Percentiles rank a stretch among this genome's conserved stretches.
phyloP scores from a whole-genome alignment of 2,888 invertebrate genomes.

The Caenorhabditis zanzibari region DNA sequence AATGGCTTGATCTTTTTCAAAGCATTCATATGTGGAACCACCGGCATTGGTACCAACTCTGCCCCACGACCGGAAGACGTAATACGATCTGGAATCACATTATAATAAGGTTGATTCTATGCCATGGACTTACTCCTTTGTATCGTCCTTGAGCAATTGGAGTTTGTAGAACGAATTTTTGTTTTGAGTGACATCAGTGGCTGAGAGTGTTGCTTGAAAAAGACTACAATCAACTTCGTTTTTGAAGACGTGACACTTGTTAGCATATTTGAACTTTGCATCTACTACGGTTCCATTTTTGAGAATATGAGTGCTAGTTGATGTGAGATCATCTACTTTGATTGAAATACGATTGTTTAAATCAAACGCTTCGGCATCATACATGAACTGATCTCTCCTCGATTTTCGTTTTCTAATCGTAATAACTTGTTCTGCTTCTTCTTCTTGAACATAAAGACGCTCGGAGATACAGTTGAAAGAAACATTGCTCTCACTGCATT shows the following conservation, averaged over 20 bases:
- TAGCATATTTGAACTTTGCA: conserved; percentile 87
- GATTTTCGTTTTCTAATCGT: conserved; percentile 7
- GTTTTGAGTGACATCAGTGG: conserved; percentile 91
- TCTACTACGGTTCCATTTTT: conserved; percentile 95
- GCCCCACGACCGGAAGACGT: conserved; percentile 95
- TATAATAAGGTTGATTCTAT: not conserved
- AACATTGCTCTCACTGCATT: conserved; percentile 84
- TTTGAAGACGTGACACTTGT: conserved; percentile 70
- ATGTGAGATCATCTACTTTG: conserved; percentile 65
- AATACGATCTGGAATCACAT: conserved; percentile 83
- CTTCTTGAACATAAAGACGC: conserved; percentile 45
- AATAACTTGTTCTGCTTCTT: conserved; percentile 12
- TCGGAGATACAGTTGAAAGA: conserved; percentile 48
- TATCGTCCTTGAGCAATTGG: conserved; percentile 91
- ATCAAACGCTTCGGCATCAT: conserved; percentile 47
- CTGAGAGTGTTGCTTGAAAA: conserved; percentile 75
- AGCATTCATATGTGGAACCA: conserved; percentile 83
- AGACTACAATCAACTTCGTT: conserved; percentile 68
- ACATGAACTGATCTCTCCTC: conserved; percentile 18
- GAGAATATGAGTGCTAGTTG: conserved; percentile 87
- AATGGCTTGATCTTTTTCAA: conserved; percentile 78
- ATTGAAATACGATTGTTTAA: conserved; percentile 10
- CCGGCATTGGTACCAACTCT: conserved; percentile 96
- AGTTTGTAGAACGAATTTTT: conserved; percentile 97
- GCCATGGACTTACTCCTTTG: conserved; percentile 3